Evolutionary conservation across 2,113 vertebrate genomes (phyloP).

Genomic region (Sebastes fasciatus): DNA sequence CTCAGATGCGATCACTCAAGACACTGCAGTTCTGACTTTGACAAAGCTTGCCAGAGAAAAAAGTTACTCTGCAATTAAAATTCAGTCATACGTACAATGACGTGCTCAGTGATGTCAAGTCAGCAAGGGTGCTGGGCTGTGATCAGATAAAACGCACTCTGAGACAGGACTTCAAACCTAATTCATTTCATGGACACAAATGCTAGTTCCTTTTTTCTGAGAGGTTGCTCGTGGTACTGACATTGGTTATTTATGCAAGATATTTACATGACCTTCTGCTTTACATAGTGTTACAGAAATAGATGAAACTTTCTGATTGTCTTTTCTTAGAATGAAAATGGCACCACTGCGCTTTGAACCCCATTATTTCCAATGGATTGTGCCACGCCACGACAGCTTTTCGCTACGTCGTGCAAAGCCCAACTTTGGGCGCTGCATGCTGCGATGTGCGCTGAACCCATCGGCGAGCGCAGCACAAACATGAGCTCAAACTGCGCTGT

Average conservation of each 20-base stretch:
- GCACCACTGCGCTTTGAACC: no score
- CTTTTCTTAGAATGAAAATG: neutral
- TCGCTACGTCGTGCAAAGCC: no score
- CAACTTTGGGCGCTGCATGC: no score
- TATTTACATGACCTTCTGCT: neutral
- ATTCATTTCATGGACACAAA: neutral
- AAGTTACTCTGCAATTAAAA: neutral
- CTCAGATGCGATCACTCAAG: neutral
- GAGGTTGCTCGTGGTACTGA: neutral
- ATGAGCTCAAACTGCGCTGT: no score
- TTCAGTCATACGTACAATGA: neutral
- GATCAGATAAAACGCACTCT: neutral
- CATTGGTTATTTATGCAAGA: neutral
- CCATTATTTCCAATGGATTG: no score
- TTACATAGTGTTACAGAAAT: neutral
- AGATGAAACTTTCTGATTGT: neutral
- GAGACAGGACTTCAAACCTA: neutral
- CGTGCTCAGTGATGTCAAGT: neutral
- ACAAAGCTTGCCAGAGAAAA: neutral
- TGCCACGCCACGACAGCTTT: no score
- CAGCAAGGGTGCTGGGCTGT: neutral
- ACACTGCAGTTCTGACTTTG: constrained; percentile 8
- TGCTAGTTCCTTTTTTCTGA: neutral
- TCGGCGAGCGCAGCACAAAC: no score
- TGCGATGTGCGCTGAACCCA: no score